Conservation (phyloP, 1,140 invertebrate genomes). For the Lepidostoma basale region DNA sequence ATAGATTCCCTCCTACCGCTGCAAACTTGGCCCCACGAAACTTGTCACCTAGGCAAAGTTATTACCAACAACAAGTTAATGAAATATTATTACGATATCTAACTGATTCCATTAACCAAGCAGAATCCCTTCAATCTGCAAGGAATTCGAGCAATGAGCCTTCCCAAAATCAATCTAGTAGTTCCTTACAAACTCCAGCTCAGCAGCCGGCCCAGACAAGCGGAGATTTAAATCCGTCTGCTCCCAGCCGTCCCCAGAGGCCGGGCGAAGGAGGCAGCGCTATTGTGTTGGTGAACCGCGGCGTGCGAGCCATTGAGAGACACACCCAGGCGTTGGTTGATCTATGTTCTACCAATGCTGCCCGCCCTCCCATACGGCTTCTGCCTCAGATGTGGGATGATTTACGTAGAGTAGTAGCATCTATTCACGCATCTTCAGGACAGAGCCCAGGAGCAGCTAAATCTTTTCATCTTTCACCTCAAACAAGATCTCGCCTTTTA, state of each 20-base stretch:
- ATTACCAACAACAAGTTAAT: too few species aligned
- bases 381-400: constrained; percentile 69
- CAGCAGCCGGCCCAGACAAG: constrained; percentile 2
- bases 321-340: constrained; percentile 53
- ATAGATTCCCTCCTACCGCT: too few species aligned
- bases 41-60: too few species aligned
- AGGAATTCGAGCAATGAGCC: too few species aligned
- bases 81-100: too few species aligned
- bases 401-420: constrained; percentile 64
- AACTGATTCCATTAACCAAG: too few species aligned
- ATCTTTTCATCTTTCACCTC: constrained; percentile 53
- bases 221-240: constrained; percentile 9
- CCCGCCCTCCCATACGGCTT: constrained; percentile 61
- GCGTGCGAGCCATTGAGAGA: constrained; percentile 53
- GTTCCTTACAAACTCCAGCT: neutral
- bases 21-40: too few species aligned
- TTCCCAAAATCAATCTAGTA: neutral
- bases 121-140: too few species aligned
- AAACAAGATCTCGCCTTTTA: constrained; percentile 55
- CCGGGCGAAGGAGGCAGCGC: constrained; percentile 33
- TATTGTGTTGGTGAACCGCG: constrained; percentile 53
- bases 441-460: constrained; percentile 52
- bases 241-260: neutral
- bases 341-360: constrained; percentile 51
- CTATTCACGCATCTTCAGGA: constrained; percentile 57